phyloP scores from a whole-genome alignment of 2,888 invertebrate species.

The Sinopyrophorus schimmeli region DNA sequence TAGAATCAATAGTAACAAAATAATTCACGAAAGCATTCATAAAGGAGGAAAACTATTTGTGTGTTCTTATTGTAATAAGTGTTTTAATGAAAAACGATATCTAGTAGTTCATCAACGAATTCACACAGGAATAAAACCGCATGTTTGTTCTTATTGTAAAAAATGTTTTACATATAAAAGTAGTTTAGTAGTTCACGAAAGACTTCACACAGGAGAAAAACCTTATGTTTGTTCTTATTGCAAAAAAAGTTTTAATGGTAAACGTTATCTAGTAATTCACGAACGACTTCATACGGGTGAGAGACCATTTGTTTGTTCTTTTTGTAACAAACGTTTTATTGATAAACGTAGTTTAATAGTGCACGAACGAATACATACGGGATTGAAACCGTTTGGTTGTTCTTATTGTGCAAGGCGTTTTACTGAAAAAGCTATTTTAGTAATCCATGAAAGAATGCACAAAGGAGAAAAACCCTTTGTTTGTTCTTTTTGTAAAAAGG shows the following conservation, averaged over 20 bases:
- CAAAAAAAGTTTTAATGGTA: conserved; percentile 60
- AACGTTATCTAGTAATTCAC: conserved; percentile 50
- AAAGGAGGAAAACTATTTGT: too few relatives aligned
- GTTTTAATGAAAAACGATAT: not conserved
- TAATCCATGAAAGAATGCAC: conserved; percentile 47
- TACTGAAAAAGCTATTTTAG: conserved; percentile 44
- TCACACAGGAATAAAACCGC: not conserved
- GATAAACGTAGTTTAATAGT: conserved; percentile 6
- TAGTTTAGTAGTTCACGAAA: too few relatives aligned
- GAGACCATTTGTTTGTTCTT: conserved; percentile 22
- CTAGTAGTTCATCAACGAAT: conserved; percentile 6
- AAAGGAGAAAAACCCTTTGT: conserved; percentile 48
- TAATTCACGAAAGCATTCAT: too few relatives aligned
- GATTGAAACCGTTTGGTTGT: conserved; percentile 55
- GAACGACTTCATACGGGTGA: conserved; percentile 39
- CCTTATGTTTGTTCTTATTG: conserved; percentile 42
- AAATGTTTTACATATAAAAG: too few relatives aligned
- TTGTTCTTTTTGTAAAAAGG: conserved; percentile 45
- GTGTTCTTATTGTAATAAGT: conserved; percentile 1
- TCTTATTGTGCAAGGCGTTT: conserved; percentile 50
- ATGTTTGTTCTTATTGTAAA: too few relatives aligned
- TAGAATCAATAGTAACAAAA: too few relatives aligned
- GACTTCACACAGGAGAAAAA: too few relatives aligned
- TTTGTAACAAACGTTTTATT: conserved; percentile 24
- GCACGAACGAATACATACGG: conserved; percentile 39